Conservation (phyloP, 2,797 vertebrate genomes). For the Lophotriccus pileatus region DNA sequence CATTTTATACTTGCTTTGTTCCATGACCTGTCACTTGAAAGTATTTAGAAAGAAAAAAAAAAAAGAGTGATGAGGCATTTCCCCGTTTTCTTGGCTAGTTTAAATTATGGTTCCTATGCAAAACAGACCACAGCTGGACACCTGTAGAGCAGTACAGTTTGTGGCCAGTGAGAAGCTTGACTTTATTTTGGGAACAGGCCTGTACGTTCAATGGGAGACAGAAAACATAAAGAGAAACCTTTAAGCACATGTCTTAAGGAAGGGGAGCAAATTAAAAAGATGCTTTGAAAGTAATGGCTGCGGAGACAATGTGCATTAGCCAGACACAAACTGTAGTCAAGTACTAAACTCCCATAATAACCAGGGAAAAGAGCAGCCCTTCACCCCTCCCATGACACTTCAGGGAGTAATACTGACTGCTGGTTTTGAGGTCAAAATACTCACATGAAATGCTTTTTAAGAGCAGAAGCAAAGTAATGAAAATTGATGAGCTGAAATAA, state of each 20-base stretch:
- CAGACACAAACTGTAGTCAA: not conserved
- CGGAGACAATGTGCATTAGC: not conserved
- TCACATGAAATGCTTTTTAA: not conserved
- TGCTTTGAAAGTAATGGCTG: not conserved
- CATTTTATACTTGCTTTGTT: not conserved
- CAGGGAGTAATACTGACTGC: not conserved
- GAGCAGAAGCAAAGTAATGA: not conserved
- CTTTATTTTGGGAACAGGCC: not conserved
- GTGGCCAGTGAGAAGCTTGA: not conserved
- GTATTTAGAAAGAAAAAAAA: not conserved
- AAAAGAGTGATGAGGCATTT: not conserved
- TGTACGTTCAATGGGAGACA: not conserved
- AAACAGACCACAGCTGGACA: not conserved
- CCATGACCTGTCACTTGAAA: not conserved
- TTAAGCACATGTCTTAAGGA: not conserved
- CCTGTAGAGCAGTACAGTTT: not conserved
- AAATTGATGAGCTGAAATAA: slow-evolving; percentile 4
- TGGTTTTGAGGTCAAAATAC: slow-evolving; percentile 11
- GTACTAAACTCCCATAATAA: not conserved
- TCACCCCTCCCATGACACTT: not conserved
- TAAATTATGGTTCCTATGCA: not conserved
- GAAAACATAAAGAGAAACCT: not conserved
- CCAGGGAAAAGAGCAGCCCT: not conserved
- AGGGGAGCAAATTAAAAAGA: not conserved
- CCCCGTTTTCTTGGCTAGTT: not conserved